Percentiles rank a stretch among this genome's conserved stretches.
Conservation (phyloP, 2,113 vertebrate species). For the Oreocharis arfaki region DNA sequence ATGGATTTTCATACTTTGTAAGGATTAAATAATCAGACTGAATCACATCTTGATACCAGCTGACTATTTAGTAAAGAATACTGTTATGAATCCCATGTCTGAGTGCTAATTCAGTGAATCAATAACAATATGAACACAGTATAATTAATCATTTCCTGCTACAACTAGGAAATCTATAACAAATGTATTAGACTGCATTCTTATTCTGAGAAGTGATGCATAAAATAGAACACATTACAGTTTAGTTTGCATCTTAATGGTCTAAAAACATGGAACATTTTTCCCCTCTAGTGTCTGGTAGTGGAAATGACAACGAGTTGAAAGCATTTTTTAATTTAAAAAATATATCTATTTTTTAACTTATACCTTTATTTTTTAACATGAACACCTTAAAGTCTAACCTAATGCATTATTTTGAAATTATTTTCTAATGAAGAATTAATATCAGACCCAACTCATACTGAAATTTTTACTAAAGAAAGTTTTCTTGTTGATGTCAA, state of each 20-base stretch:
- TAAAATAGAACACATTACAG: not conserved
- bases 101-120: not conserved
- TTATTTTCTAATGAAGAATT: not conserved
- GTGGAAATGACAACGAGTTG: constrained; percentile 12
- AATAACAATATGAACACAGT: not conserved
- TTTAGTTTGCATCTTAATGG: not conserved
- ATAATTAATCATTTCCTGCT: not conserved
- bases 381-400: not conserved
- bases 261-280: constrained; percentile 23
- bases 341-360: not conserved
- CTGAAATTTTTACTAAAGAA: not conserved
- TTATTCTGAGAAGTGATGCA: not conserved
- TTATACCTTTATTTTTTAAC: not conserved
- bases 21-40: not conserved
- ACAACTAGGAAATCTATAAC: not conserved
- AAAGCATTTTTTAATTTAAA: not conserved
- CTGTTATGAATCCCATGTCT: not conserved
- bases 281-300: constrained; percentile 52
- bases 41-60: not conserved
- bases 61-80: not conserved
- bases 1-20: not conserved
- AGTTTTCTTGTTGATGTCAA: not conserved
- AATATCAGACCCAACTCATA: not conserved
- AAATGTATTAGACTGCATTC: not conserved
- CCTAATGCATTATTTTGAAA: not conserved